phyloP scores from a whole-genome alignment of 2,113 vertebrate genomes.

The Peromyscus leucopus region DNA sequence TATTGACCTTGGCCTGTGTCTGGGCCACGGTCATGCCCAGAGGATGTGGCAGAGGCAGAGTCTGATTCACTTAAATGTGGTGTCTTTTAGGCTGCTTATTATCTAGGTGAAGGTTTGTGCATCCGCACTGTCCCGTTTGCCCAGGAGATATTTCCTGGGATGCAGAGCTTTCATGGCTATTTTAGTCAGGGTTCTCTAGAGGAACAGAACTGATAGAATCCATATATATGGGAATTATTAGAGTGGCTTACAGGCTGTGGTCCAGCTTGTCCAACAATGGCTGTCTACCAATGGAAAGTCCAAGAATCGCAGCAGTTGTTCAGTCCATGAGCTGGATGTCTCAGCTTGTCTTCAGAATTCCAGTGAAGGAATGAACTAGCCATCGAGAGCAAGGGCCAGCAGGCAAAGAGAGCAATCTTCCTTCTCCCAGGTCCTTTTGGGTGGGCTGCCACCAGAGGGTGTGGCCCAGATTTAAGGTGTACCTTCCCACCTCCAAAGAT shows the following conservation, averaged over 20 bases:
- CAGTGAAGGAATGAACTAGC: background rate
- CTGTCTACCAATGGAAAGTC: background rate
- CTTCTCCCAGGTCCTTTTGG: background rate
- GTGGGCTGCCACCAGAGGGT: background rate
- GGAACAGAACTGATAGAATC: background rate
- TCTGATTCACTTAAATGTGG: constrained; percentile 7
- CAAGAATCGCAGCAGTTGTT: background rate
- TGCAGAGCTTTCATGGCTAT: background rate
- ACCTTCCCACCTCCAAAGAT: background rate
- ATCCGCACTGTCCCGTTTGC: background rate
- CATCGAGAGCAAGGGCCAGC: background rate
- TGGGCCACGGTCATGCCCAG: constrained; percentile 24
- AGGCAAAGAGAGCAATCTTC: background rate
- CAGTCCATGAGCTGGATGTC: background rate
- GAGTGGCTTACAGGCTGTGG: background rate
- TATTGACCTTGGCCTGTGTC: constrained; percentile 63
- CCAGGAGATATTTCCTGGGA: constrained; percentile 4
- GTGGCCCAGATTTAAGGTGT: background rate
- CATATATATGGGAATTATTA: background rate
- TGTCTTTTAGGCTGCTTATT: constrained; percentile 39
- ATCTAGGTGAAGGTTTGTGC: background rate
- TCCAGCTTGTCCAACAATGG: background rate
- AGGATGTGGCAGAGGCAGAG: constrained; percentile 53
- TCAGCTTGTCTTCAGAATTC: background rate
- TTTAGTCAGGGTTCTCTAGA: background rate